A percentile compares a stretch with the other conserved stretches of the same genome.
These are phyloP conservation scores for Cerceris rybyensis DNA, from an alignment of 2,888 invertebrate genomes.

Conservation along the genomic window DNA sequence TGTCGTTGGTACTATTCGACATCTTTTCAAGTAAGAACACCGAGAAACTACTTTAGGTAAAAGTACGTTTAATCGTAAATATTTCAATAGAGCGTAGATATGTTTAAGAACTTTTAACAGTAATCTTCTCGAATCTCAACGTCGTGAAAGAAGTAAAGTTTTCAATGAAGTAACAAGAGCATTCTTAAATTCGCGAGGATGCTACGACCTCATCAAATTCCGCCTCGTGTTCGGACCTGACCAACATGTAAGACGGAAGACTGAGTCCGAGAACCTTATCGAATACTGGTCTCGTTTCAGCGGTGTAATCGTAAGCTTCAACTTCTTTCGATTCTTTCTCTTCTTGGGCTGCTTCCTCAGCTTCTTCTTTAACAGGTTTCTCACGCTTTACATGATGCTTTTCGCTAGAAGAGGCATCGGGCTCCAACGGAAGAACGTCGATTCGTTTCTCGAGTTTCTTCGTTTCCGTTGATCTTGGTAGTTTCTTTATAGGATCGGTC, in stretches of 20 bases:
- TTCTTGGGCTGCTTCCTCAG: conserved; percentile 2
- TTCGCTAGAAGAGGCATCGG: conserved; percentile 57
- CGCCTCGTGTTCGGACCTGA: conserved; percentile 87
- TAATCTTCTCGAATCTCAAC: background rate
- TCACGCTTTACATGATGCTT: conserved; percentile 51
- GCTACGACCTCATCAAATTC: conserved; percentile 85
- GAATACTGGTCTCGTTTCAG: conserved; percentile 87
- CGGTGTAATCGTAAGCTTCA: conserved; percentile 81
- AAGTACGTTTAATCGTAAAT: too few relatives aligned
- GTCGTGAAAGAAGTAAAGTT: background rate
- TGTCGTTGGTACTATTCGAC: too few relatives aligned
- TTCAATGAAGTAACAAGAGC: background rate
- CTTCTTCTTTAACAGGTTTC: conserved; percentile 57
- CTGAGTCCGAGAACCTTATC: conserved; percentile 86
- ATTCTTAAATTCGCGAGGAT: conserved; percentile 12
- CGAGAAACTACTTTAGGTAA: too few relatives aligned
- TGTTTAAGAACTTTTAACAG: background rate
- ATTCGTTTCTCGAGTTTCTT: conserved; percentile 72
- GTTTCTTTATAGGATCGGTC: conserved; percentile 37
- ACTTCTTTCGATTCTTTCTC: conserved; percentile 65
- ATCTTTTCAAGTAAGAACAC: too few relatives aligned
- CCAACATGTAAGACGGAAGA: conserved; percentile 87
- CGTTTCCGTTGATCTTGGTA: conserved; percentile 29
- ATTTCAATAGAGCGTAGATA: too few relatives aligned
- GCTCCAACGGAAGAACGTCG: conserved; percentile 43